phyloP scores from a whole-genome alignment of 2,113 vertebrate species.

The Bungarus multicinctus region DNA sequence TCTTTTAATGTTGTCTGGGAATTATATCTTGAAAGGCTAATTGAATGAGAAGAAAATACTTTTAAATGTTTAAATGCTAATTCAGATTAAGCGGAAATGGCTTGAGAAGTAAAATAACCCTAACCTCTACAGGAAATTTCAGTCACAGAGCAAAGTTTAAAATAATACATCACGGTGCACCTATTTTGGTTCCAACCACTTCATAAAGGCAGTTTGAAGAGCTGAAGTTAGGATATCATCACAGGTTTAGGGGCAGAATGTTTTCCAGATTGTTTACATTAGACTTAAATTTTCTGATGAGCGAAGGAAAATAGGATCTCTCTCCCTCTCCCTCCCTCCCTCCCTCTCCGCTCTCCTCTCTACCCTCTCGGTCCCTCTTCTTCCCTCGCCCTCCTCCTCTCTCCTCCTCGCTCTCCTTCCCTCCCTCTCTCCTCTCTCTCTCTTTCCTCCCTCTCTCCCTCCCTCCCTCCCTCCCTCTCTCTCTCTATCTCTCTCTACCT shows the following conservation, averaged over 20 bases:
- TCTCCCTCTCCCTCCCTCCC: accelerated
- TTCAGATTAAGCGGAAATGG: not conserved
- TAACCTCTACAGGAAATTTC: slow-evolving; percentile 10
- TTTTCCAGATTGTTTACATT: not conserved
- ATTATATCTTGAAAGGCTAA: not conserved
- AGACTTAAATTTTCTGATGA: not conserved
- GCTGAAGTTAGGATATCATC: slow-evolving; percentile 29
- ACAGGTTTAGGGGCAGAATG: not conserved
- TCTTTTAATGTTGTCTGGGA: not conserved
- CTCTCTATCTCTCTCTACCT: no score
- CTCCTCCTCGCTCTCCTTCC: no score
- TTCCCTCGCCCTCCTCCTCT: no score
- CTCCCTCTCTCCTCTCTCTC: no score
- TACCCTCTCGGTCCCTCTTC: no score
- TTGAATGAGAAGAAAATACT: not conserved
- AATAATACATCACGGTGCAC: slow-evolving; percentile 1
- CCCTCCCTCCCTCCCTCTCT: no score
- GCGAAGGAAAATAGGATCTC: not conserved
- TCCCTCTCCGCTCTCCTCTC: no score
- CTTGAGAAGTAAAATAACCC: not conserved
- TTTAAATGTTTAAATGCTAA: not conserved
- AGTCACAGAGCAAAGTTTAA: not conserved
- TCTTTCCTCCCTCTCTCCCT: no score
- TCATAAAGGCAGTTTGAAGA: not conserved
- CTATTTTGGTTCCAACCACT: slow-evolving; percentile 17